Base-by-base conservation (phyloP, 2,888 invertebrate species). In the Heliconius aoede region DNA sequence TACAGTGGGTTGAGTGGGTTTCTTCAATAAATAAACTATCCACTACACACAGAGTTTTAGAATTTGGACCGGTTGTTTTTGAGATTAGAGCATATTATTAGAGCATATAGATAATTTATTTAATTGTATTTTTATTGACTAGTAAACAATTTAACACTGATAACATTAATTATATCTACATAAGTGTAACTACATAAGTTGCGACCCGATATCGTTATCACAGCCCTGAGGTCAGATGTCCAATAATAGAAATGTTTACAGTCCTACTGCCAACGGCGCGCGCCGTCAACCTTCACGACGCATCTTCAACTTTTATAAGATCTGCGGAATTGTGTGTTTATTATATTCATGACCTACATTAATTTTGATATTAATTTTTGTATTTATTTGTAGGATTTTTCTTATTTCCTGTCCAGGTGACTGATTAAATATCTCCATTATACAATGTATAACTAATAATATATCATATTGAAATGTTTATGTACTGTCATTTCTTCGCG, bases 221-320 rank as follows among this genome's bases (percentile, higher is more conserved):
- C 64, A 62, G 76, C 18, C 46, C 71, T 67, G 79, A 74, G 76
- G 76, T 79, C 79, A 67, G 9, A 30, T 72, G 65, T 30, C 62
- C 73, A 73, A 76, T 73, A 77, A 79, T 77, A 77, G 77, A 79
- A 77, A 79, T 79, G 75, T 75, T 73, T 60, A 73, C 73, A 13
- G 28, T 61, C 55, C n/a, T 30, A 65, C 15, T 62, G 73, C 76
- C 46, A 76, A 79, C 72, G 55, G 4, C 32, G 58, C 7, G 77
- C 13, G 26, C 5, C 58, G 58, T 60, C 58, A n/a, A 72, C 76
- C 77, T 74, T 76, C 73, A 26, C 60, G 36, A 46, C 68, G 28
- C 74, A 72, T 58, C 60, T 13, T 69, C 55, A 30, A 55, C n/a
- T 55, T 69, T 55, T 69, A 30, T 32, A 69, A 55, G 55, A 69